phyloP scores from a whole-genome alignment of 2,888 invertebrate species.

The Melieria picta region DNA sequence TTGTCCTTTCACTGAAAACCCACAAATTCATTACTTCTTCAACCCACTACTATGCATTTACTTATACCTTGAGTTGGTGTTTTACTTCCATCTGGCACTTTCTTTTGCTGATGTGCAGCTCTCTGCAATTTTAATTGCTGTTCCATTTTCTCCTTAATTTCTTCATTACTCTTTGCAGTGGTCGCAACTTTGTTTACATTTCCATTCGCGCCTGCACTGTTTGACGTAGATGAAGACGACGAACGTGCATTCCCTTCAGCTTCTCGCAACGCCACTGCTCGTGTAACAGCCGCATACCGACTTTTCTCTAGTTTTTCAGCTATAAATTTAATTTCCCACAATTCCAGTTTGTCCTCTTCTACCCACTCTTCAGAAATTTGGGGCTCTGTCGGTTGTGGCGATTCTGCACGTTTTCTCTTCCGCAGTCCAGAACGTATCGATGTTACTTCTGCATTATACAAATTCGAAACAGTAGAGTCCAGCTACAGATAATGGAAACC shows the following conservation, averaged over 20 bases:
- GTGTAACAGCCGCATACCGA: slow-evolving; percentile 59
- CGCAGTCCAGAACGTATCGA: slow-evolving; percentile 93
- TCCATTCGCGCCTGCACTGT: slow-evolving; percentile 47
- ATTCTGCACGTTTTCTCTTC: slow-evolving; percentile 92
- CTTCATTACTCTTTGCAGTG: slow-evolving; percentile 68
- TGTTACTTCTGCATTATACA: slow-evolving; percentile 77
- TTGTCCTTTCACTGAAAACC: slow-evolving; percentile 50
- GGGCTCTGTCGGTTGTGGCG: slow-evolving; percentile 93
- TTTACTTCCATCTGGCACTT: slow-evolving; percentile 73
- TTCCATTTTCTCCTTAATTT: slow-evolving; percentile 91
- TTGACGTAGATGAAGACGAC: slow-evolving; percentile 47
- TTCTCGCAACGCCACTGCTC: slow-evolving; percentile 76
- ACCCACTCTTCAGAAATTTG: slow-evolving; percentile 96
- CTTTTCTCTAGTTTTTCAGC: slow-evolving; percentile 82
- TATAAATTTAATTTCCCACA: slow-evolving; percentile 96
- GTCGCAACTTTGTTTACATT: slow-evolving; percentile 59
- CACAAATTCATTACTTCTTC: background rate
- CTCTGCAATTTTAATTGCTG: slow-evolving; percentile 88
- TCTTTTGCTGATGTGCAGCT: slow-evolving; percentile 89
- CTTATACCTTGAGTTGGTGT: slow-evolving; percentile 63
- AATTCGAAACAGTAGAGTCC: background rate
- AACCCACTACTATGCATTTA: background rate
- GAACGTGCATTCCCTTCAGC: slow-evolving; percentile 73
- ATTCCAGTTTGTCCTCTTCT: slow-evolving; percentile 92
- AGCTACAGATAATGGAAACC: background rate